These are phyloP conservation scores for Mystacides longicornis DNA, from an alignment of 2,888 invertebrate species.

Conservation along the genomic window DNA sequence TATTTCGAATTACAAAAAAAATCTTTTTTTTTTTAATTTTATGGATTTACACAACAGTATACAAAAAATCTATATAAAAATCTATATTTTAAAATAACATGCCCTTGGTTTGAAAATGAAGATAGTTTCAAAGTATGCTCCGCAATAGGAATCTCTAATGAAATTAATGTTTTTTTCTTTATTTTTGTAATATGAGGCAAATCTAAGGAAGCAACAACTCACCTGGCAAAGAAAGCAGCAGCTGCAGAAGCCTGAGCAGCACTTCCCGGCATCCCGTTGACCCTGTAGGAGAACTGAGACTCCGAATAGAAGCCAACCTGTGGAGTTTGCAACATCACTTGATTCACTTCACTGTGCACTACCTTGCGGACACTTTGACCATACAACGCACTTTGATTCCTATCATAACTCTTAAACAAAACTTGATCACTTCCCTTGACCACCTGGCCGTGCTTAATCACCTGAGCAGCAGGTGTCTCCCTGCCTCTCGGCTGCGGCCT, in stretches of 20 bases:
- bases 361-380: constrained; percentile 9
- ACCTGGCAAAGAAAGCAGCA: constrained; percentile 27
- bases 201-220: no score
- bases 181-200: no score
- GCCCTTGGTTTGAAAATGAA: no score
- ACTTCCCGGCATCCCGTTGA: constrained; percentile 23
- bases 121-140: no score
- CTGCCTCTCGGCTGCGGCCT: constrained; percentile 32
- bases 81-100: no score
- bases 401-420: constrained; percentile 13
- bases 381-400: constrained; percentile 5
- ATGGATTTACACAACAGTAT: no score
- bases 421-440: constrained; percentile 15
- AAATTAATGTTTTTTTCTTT: no score
- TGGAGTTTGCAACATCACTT: constrained; percentile 8
- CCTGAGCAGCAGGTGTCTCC: constrained; percentile 6
- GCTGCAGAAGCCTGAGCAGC: constrained; percentile 26
- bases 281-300: constrained; percentile 22
- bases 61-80: no score
- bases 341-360: constrained; percentile 8
- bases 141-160: no score
- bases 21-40: no score
- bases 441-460: constrained; percentile 8
- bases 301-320: constrained; percentile 18
- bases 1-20: no score